Base-by-base conservation (phyloP, 2,888 invertebrate genomes). In the Tipula confusa region DNA sequence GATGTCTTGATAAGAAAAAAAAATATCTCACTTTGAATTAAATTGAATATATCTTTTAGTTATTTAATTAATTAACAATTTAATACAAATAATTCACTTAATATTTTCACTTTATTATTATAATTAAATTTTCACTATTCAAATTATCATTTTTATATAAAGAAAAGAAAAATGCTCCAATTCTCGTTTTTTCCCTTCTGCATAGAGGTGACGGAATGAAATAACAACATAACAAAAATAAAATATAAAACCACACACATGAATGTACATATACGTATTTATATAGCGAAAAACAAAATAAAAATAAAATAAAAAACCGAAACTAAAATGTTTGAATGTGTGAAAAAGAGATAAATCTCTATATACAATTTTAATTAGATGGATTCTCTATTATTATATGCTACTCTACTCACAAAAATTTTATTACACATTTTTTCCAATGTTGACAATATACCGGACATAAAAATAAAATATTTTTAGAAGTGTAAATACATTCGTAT, bases 181-280 rank as follows among this genome's bases (percentile, higher is more conserved):
- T 80, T 80, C 29, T 13, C 15, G n/a, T 80, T 29, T 24, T 18
- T 64, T 64, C 24, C 64, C 64, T 64, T 64, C 64, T 24, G 24
- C 64, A 64, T 24, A 64, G 64, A 64, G 64, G 80, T 31, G 31
- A 80, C 80, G 80, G 80, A 80, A 29, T 29, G 80, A 64, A 80
- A 80, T 15, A 80, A 80, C 79, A 80, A 80, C 64, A 64, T 64
- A 80, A 80, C 29, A 80, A 80, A 29, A 80, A 80, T 80, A 80
- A 80, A 80, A 29, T 80, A 80, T 5, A 24, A 64, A 15, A 9
- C 7, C 33, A 33, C 33, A 33, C 64, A 64, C 64, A 5, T 15
- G n/a, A n/a, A 43, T 43, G 43, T 43, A 64, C 64, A 43, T 7
- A 64, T 24, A 64, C 18, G 64, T 64, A 64, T n/a, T n/a, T n/a